Percentiles rank a stretch among this genome's conserved stretches.
Conservation (phyloP, 37 sponge, comb jelly and placozoan genomes). For the Ephydatia muelleri region DNA sequence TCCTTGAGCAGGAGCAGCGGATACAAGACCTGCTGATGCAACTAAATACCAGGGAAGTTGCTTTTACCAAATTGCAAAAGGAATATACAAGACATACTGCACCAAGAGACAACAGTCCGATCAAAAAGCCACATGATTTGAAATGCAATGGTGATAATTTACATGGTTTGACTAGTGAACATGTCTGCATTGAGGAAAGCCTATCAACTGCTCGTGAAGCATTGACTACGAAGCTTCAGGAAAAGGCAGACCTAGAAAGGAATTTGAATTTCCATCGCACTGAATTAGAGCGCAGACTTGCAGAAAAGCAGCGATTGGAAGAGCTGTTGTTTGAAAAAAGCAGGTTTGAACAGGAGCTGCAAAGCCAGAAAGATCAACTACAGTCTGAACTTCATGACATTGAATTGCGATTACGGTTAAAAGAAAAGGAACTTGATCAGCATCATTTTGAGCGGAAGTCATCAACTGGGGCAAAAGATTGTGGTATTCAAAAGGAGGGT, state of each 20-base stretch:
- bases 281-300: slow-evolving; percentile 56
- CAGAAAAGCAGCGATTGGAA: slow-evolving; percentile 64
- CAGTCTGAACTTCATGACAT: slow-evolving; percentile 40
- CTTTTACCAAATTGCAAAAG: slow-evolving; percentile 21
- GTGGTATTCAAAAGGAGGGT: not conserved
- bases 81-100: slow-evolving; percentile 6
- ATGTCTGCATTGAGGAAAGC: slow-evolving; percentile 43
- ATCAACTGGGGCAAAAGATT: not conserved
- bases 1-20: not conserved
- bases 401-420: slow-evolving; percentile 43
- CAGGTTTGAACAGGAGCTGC: slow-evolving; percentile 71
- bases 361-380: slow-evolving; percentile 55
- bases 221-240: slow-evolving; percentile 53
- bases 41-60: slow-evolving; percentile 15
- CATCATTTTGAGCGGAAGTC: not conserved
- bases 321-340: slow-evolving; percentile 71
- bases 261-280: slow-evolving; percentile 52
- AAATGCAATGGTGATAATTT: not conserved
- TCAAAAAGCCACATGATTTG: not conserved
- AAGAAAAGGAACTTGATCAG: slow-evolving; percentile 7
- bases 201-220: slow-evolving; percentile 41
- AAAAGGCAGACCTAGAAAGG: slow-evolving; percentile 51
- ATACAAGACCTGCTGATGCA: not conserved
- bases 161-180: not conserved
- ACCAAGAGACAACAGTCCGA: not conserved